Evolutionary conservation across 1,140 invertebrate species (phyloP).

Genomic region (Drosophila lini): DNA sequence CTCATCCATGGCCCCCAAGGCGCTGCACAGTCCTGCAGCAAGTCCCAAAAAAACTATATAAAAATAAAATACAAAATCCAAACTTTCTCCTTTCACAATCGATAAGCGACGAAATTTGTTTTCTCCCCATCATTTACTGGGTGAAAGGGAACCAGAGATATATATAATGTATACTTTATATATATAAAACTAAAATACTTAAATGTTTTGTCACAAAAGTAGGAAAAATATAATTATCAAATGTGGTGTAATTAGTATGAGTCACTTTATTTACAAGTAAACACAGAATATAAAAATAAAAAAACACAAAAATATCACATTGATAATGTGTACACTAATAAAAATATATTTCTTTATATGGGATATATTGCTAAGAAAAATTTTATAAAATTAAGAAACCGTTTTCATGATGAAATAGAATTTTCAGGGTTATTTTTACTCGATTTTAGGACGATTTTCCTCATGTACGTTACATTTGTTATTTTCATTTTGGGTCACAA

Average conservation of each 20-base stretch:
- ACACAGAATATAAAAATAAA: not conserved
- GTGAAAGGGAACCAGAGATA: conserved; percentile 19
- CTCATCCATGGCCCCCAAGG: conserved; percentile 16
- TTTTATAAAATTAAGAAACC: no score
- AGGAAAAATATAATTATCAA: conserved; percentile 15
- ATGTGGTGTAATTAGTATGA: conserved; percentile 20
- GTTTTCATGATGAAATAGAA: no score
- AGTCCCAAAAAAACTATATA: conserved; percentile 10
- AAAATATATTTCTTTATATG: no score
- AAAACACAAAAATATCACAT: not conserved
- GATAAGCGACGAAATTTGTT: conserved; percentile 25
- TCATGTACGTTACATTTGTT: no score
- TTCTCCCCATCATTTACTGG: conserved; percentile 12
- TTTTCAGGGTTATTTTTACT: no score
- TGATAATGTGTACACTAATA: not conserved
- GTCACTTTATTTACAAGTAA: conserved; percentile 4
- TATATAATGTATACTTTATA: not conserved
- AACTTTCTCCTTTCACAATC: conserved; percentile 66
- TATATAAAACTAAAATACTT: not conserved
- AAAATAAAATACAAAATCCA: conserved; percentile 1
- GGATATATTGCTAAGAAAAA: no score
- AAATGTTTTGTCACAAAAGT: not conserved
- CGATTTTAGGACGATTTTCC: no score
- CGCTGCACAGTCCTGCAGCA: conserved; percentile 5
- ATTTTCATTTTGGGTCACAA: no score